Evolutionary conservation across 2,113 vertebrate species (phyloP), one percentile per base, ranked within the genome.

Genomic region (Etia nguti): DNA sequence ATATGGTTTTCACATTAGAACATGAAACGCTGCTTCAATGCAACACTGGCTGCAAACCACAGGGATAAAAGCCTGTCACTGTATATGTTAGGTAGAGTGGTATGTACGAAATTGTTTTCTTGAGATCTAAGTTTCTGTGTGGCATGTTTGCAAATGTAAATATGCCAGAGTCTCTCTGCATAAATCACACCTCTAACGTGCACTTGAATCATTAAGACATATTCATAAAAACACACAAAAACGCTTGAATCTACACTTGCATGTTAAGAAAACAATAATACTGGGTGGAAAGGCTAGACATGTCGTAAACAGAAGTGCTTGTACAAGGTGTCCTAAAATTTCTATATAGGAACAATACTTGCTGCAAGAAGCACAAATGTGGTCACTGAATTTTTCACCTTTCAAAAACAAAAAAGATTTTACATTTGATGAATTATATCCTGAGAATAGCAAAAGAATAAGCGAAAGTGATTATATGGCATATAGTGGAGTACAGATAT

Each of bases 1-100:
- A 79, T 82, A 57, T 84, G 89, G 80, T 89, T 94, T 92, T 89
- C 65, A 88, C 83, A 91, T 91, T 70, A 84, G 34, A 38, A 22
- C 85, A 86, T 86, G 85, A 90, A 75, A 86, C 79, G 54, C 70
- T 60, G 68, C 70, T 73, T 80, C 11, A 0, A 5, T 80, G 85
- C 80, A 82, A 12, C 81, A 68, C 24, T 43, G 81, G 83, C 86
- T 80, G 86, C 50, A 86, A 46, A 84, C 65, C 84, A 57, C 50
- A n/a, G 55, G 36, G 82, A 68, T 77, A 18, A 91, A 86, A 88
- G 79, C 60, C 22, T 79, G 1, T 20, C 6, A 81, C 57, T 73
- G 81, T 55, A 10, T 73, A 20, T 20, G 31, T 59, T 70, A 48
- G 9, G 29, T 20, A 10, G 16, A 10, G 41, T 48, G 59, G 89